Evolutionary conservation across 2,888 invertebrate species (phyloP).

Genomic region (Clitarchus hookeri): DNA sequence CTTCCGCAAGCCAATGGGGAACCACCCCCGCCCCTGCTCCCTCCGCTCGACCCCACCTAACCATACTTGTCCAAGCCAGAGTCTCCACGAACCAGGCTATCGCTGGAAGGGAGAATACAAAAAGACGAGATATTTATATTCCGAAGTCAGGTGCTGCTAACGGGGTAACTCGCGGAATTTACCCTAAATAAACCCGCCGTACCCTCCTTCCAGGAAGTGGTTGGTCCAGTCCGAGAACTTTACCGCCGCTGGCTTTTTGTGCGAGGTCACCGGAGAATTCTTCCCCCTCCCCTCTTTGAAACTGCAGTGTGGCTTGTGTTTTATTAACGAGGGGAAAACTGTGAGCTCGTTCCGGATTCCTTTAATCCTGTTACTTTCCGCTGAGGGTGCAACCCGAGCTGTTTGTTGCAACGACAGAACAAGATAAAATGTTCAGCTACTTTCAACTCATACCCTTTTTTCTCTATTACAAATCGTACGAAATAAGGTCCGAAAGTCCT

Average conservation of each 20-base stretch:
- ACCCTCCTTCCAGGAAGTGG: neutral
- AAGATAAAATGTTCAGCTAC: too few relatives aligned
- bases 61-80: neutral
- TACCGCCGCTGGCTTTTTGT: neutral
- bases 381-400: too few relatives aligned
- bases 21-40: neutral
- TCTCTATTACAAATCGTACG: too few relatives aligned
- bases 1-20: neutral
- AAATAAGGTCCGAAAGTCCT: too few relatives aligned
- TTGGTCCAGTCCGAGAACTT: neutral
- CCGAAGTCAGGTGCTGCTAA: neutral
- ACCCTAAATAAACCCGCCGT: neutral
- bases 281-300: neutral
- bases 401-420: too few relatives aligned
- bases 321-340: neutral
- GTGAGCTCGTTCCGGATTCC: too few relatives aligned
- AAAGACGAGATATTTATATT: neutral
- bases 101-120: neutral
- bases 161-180: neutral
- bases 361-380: too few relatives aligned
- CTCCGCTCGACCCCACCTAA: neutral
- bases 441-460: too few relatives aligned
- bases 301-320: neutral
- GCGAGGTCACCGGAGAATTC: neutral
- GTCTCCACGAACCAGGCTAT: neutral